A percentile compares a stretch with the other conserved stretches of the same genome.
Conservation (phyloP, 2,888 invertebrate species). For the Melinaea marsaeus region DNA sequence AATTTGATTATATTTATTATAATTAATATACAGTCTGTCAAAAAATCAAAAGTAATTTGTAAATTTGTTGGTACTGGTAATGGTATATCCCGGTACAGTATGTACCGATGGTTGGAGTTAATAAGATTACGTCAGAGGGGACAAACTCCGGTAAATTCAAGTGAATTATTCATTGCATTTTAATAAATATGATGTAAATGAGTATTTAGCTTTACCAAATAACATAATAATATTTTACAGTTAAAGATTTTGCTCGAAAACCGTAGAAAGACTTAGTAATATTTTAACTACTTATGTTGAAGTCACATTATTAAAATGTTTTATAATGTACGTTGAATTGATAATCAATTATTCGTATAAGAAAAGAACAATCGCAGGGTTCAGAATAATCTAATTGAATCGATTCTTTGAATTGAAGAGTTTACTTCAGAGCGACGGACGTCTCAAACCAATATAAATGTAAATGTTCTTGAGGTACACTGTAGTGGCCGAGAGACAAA, state of each 20-base stretch:
- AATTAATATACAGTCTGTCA: background rate
- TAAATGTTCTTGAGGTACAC: constrained; percentile 66
- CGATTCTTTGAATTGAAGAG: constrained; percentile 46
- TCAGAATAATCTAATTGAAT: constrained; percentile 58
- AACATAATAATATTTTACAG: too few relatives aligned
- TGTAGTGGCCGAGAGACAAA: constrained; percentile 40
- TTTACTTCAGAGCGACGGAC: constrained; percentile 44
- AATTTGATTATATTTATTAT: background rate
- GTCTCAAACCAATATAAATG: constrained; percentile 72
- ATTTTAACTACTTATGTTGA: too few relatives aligned
- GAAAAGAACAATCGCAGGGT: constrained; percentile 13
- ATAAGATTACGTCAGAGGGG: constrained; percentile 22
- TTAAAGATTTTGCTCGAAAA: too few relatives aligned
- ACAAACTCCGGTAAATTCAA: constrained; percentile 24
- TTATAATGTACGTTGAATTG: background rate
- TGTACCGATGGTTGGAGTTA: constrained; percentile 13
- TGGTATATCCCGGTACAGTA: background rate
- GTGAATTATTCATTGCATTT: constrained; percentile 21
- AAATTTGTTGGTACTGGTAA: too few relatives aligned
- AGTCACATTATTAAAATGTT: too few relatives aligned
- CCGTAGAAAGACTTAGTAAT: too few relatives aligned
- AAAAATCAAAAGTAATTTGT: too few relatives aligned
- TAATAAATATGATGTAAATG: background rate
- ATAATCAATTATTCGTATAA: background rate
- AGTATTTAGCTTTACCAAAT: too few relatives aligned